Percentiles rank a stretch among this genome's conserved stretches.
phyloP scores from a whole-genome alignment of 2,888 invertebrate species.

The Macrophya annulata region DNA sequence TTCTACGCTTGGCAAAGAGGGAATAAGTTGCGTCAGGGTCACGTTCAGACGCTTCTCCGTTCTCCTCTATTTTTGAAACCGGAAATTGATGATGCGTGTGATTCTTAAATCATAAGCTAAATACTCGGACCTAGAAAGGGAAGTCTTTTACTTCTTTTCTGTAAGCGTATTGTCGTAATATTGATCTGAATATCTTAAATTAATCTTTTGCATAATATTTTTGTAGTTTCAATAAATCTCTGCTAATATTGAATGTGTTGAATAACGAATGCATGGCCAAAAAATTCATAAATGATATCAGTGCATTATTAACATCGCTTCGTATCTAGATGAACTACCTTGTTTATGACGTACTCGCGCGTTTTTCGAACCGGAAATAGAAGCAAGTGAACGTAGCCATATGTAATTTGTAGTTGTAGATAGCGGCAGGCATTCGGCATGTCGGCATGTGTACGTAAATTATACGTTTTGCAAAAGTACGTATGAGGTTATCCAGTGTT shows the following conservation, averaged over 20 bases:
- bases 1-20: background rate
- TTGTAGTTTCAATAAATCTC: background rate
- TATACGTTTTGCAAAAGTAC: slow-evolving; percentile 17
- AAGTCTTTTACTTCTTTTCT: background rate
- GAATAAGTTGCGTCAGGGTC: slow-evolving; percentile 43
- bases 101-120: background rate
- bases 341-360: background rate
- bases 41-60: slow-evolving; percentile 11
- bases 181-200: background rate
- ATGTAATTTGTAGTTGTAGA: background rate
- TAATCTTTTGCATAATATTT: background rate
- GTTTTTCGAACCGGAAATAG: background rate
- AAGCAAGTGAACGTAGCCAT: slow-evolving; percentile 8
- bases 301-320: background rate
- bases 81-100: background rate
- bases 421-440: slow-evolving; percentile 36
- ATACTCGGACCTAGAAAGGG: background rate
- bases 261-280: background rate
- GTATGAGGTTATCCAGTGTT: background rate
- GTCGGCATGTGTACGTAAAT: slow-evolving; percentile 32
- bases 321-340: background rate
- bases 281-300: background rate
- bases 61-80: slow-evolving; percentile 31
- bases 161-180: background rate
- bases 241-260: background rate